These are phyloP conservation scores for Grammatotria lemairii DNA, from an alignment of 2,113 vertebrate genomes.

Conservation along the genomic window DNA sequence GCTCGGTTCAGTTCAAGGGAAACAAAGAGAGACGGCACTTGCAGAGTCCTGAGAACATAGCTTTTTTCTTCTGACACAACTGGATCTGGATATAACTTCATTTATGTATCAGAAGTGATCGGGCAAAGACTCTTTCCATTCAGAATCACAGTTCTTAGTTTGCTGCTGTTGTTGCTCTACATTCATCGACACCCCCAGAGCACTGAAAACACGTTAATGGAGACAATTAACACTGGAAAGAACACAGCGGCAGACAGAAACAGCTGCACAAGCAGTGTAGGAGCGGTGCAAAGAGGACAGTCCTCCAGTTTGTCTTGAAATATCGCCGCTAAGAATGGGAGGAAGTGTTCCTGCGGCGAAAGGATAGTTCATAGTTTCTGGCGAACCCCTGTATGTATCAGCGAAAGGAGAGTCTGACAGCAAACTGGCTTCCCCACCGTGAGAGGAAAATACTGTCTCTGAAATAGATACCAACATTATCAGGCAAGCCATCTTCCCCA, in stretches of 20 bases:
- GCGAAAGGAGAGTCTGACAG: slow-evolving; percentile 42
- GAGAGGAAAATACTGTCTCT: slow-evolving; percentile 37
- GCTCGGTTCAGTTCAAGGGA: slow-evolving; percentile 2
- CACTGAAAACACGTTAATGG: slow-evolving; percentile 26
- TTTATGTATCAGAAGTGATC: slow-evolving; percentile 30
- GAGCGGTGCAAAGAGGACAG: not conserved
- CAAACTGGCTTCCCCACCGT: slow-evolving; percentile 29
- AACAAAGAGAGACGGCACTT: slow-evolving; percentile 17
- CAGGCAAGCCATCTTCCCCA: slow-evolving; percentile 31
- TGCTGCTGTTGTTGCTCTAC: not conserved
- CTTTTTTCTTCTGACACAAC: slow-evolving; percentile 24
- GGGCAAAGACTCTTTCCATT: not conserved
- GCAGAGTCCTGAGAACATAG: slow-evolving; percentile 10
- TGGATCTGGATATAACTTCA: slow-evolving; percentile 25
- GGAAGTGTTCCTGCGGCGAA: slow-evolving; percentile 50
- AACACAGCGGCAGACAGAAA: slow-evolving; percentile 4
- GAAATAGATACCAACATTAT: slow-evolving; percentile 55
- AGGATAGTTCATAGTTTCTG: slow-evolving; percentile 38
- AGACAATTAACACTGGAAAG: slow-evolving; percentile 35
- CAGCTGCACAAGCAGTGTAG: not conserved
- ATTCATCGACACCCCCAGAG: slow-evolving; percentile 9
- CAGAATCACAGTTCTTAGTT: slow-evolving; percentile 3
- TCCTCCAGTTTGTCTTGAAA: slow-evolving; percentile 33
- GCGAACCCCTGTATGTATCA: slow-evolving; percentile 15
- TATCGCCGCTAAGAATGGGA: slow-evolving; percentile 30